Conservation (phyloP, 1,140 invertebrate species). For the Leptinotarsa texana region DNA sequence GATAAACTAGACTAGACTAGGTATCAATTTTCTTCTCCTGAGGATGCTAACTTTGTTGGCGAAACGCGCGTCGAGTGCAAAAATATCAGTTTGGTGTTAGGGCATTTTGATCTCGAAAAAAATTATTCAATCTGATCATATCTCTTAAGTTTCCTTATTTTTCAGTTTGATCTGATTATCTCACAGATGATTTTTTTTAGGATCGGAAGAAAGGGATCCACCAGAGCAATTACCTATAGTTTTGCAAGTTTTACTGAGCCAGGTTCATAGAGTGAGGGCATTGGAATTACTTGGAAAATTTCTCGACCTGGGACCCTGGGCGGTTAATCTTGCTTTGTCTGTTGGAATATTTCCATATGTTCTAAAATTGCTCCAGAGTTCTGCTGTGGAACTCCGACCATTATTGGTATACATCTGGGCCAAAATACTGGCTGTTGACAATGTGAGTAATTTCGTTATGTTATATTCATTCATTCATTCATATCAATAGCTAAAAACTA, state of each 20-base stretch:
- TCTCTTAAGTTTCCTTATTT: too few species aligned
- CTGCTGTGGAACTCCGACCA: conserved; percentile 87
- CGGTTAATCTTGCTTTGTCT: conserved; percentile 92
- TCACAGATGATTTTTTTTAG: conserved; percentile 17
- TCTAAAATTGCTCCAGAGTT: conserved; percentile 92
- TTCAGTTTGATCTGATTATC: too few species aligned
- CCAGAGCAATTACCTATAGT: conserved; percentile 98
- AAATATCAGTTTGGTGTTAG: too few species aligned
- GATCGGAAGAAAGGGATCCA: conserved; percentile 74
- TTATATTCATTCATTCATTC: too few species aligned
- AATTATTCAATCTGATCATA: too few species aligned
- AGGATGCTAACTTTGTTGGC: too few species aligned
- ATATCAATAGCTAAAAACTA: too few species aligned
- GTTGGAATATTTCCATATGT: conserved; percentile 99
- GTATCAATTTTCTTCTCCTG: too few species aligned
- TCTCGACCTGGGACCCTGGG: conserved; percentile 95
- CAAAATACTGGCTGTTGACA: conserved; percentile 96
- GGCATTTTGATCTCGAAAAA: too few species aligned
- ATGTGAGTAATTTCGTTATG: conserved; percentile 63
- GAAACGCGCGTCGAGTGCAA: too few species aligned
- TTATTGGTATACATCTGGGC: conserved; percentile 98
- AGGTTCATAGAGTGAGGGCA: conserved; percentile 93
- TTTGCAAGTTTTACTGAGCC: conserved; percentile 94
- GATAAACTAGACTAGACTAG: too few species aligned
- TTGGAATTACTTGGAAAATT: conserved; percentile 94